phyloP scores from a whole-genome alignment of 2,888 invertebrate species.

The Campoplex nolae region DNA sequence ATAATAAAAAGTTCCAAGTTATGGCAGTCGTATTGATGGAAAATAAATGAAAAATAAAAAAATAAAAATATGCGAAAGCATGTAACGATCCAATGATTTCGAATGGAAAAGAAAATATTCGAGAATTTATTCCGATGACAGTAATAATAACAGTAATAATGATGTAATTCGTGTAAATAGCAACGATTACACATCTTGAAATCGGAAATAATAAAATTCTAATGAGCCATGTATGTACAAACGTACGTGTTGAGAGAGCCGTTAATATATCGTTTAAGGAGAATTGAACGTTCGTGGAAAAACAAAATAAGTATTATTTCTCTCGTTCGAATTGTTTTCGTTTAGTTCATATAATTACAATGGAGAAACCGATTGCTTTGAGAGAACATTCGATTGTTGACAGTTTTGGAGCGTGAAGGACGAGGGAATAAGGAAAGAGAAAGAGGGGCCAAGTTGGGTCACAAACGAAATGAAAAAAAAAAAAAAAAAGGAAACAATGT shows the following conservation, averaged over 20 bases:
- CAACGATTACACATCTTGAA: neutral
- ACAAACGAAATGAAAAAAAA: neutral
- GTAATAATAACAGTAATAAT: neutral
- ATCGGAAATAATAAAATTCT: neutral
- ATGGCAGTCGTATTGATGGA: neutral
- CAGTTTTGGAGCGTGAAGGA: neutral
- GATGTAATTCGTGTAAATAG: neutral
- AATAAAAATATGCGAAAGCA: slow-evolving; percentile 18
- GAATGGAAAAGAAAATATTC: neutral
- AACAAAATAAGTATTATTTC: neutral
- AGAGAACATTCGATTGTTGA: neutral
- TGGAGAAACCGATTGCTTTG: neutral
- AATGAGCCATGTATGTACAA: neutral
- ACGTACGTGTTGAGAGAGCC: neutral
- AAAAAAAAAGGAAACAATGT: slow-evolving; percentile 14
- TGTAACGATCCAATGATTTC: neutral
- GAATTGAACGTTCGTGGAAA: slow-evolving; percentile 25
- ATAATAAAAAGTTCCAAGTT: neutral
- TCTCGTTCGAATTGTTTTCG: neutral
- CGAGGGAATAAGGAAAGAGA: slow-evolving; percentile 4
- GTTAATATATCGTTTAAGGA: slow-evolving; percentile 32
- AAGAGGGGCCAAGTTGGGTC: neutral
- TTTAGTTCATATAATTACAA: neutral
- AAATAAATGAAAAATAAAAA: slow-evolving; percentile 42
- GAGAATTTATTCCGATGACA: neutral